A percentile compares a stretch with the other conserved stretches of the same genome.
These are phyloP conservation scores for Parapristionchus giblindavisi DNA, from an alignment of 2,888 invertebrate genomes.

Conservation along the genomic window DNA sequence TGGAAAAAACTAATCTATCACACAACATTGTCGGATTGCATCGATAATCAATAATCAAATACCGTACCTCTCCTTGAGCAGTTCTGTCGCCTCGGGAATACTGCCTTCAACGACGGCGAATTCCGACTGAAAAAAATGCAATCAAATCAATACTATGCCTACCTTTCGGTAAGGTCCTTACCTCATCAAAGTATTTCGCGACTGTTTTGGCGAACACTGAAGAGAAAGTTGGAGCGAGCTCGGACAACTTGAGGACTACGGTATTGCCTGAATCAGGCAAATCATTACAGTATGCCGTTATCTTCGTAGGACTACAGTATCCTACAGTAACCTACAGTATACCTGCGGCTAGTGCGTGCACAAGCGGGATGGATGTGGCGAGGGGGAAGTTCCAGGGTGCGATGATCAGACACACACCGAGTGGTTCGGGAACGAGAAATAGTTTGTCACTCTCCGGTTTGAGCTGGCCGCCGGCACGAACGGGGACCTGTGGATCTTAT, in stretches of 20 bases:
- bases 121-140: constrained; percentile 77
- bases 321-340: neutral
- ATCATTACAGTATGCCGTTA: too few relatives aligned
- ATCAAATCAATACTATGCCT: neutral
- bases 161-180: neutral
- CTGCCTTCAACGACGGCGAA: constrained; percentile 84
- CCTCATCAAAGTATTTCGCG: constrained; percentile 81
- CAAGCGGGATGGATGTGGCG: constrained; percentile 5
- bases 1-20: neutral
- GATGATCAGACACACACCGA: constrained; percentile 33
- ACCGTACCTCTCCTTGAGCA: constrained; percentile 80
- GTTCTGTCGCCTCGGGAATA: constrained; percentile 82
- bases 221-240: constrained; percentile 81
- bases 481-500: constrained; percentile 2
- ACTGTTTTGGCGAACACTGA: constrained; percentile 80
- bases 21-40: neutral
- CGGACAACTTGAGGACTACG: constrained; percentile 89
- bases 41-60: neutral
- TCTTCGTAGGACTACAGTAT: too few relatives aligned
- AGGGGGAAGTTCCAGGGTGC: constrained; percentile 37
- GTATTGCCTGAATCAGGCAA: constrained; percentile 82
- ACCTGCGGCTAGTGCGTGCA: constrained; percentile 34
- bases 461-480: neutral
- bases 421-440: constrained; percentile 20
- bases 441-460: neutral